A percentile compares a stretch with the other conserved stretches of the same genome.
phyloP scores from a whole-genome alignment of 1,140 invertebrate species.

The Bombus breviceps region DNA sequence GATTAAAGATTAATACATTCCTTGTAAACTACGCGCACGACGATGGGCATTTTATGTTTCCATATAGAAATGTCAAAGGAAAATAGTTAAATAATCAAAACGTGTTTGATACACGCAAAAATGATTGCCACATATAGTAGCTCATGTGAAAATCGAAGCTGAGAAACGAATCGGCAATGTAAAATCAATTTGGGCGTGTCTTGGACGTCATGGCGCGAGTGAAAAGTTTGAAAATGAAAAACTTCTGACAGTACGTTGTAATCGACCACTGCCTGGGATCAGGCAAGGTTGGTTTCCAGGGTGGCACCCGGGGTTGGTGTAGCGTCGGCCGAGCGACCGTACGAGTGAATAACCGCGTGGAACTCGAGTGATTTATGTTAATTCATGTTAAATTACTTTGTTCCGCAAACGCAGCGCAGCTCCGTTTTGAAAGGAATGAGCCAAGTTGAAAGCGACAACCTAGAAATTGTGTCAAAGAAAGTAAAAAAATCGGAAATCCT shows the following conservation, averaged over 20 bases:
- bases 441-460: conserved; percentile 1
- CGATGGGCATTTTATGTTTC: neutral
- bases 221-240: conserved; percentile 71
- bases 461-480: conserved; percentile 33
- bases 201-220: conserved; percentile 8
- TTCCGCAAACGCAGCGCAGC: conserved; percentile 51
- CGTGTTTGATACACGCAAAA: neutral
- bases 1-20: neutral
- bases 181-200: conserved; percentile 49
- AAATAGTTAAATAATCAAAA: neutral
- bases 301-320: conserved; percentile 46
- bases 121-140: neutral
- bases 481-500: neutral
- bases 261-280: conserved; percentile 58
- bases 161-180: conserved; percentile 25
- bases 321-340: conserved; percentile 42
- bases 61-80: neutral
- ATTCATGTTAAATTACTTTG: conserved; percentile 76
- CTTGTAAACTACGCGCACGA: neutral
- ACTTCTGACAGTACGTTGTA: conserved; percentile 66
- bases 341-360: conserved; percentile 60
- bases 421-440: conserved; percentile 58
- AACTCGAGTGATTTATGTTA: conserved; percentile 74
- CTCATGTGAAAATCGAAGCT: neutral
- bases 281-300: conserved; percentile 34